A percentile compares a stretch with the other conserved stretches of the same genome.
phyloP scores from a whole-genome alignment of 2,888 invertebrate species.

The Cinara cedri region DNA sequence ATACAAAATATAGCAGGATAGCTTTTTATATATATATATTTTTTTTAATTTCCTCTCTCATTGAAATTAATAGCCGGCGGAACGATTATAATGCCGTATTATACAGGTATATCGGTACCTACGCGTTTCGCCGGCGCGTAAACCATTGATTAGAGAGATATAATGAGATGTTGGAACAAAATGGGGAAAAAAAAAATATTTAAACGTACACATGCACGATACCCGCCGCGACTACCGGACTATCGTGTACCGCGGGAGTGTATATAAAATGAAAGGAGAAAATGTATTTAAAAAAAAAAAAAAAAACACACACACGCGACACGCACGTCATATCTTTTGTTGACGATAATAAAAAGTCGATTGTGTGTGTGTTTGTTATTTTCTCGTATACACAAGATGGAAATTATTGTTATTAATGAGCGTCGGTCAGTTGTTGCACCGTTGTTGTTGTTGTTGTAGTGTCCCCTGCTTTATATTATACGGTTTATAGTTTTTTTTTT shows the following conservation, averaged over 20 bases:
- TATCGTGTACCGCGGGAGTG: neutral
- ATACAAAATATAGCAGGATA: neutral
- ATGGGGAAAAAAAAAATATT: neutral
- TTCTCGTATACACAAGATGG: neutral
- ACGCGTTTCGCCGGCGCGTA: slow-evolving; percentile 13
- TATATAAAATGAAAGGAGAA: slow-evolving; percentile 21
- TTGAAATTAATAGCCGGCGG: slow-evolving; percentile 33
- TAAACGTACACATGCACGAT: neutral
- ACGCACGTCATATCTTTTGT: slow-evolving; percentile 35
- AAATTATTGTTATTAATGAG: slow-evolving; percentile 47
- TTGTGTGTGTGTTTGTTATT: neutral
- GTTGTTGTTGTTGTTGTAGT: neutral
- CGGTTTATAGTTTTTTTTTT: neutral
- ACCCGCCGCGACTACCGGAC: neutral
- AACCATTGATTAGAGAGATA: slow-evolving; percentile 7
- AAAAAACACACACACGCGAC: neutral
- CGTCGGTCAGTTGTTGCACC: slow-evolving; percentile 21
- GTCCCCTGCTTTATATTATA: neutral
- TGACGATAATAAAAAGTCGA: slow-evolving; percentile 4
- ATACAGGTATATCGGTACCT: no score
- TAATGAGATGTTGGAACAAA: slow-evolving; percentile 10
- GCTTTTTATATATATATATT: neutral
- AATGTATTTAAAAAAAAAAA: neutral
- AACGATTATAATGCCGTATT: slow-evolving; percentile 2
- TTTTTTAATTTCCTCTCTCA: slow-evolving; percentile 13